Evolutionary conservation across 2,113 vertebrate species (phyloP), one percentile per base, ranked within the genome.

Genomic region (Pelobates fuscus): DNA sequence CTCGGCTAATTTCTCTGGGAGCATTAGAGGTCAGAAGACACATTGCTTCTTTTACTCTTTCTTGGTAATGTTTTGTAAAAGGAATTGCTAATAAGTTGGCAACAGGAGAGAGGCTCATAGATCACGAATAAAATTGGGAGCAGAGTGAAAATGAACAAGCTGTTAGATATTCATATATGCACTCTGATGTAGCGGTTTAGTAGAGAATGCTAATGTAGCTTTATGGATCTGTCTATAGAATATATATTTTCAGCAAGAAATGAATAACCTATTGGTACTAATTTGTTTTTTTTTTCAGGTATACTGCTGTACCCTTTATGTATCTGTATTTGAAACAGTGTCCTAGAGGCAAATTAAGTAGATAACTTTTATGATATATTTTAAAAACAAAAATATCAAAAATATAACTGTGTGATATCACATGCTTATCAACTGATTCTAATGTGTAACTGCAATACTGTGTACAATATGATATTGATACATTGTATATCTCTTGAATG

Each of bases 11-110:
- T 67, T 67, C 71, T 58, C 52, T 17, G 62, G 25, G 52, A 75
- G 62, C 71, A 46, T 66, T 67, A 75, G 71, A 75, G 71, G 71
- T 75, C 71, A 75, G 18, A 75, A 46, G 71, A 75, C 46, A 52
- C 54, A 67, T 75, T 67, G 20, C 63, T 58, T 43, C 17, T 52
- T 63, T 65, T 66, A 26, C 63, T 59, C 25, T 67, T 20, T 66
- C 52, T 29, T 65, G 61, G 32, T 59, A 67, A 75, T 67, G 63
- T 67, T 58, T 74, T 67, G 24, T 23, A 59, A 59, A 66, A 59
- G 37, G 62, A 75, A 75, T 75, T 18, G 37, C 71, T 75, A 75
- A 75, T 75, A 57, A 75, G 49, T 46, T 67, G 32, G 62, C 71
- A 67, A 75, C 23, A 44, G 63, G 25, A 57, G 54, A 58, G 64